Evolutionary conservation across 2,113 vertebrate genomes (phyloP), one percentile per base, ranked within the genome.

Genomic region (Albula glossodonta): DNA sequence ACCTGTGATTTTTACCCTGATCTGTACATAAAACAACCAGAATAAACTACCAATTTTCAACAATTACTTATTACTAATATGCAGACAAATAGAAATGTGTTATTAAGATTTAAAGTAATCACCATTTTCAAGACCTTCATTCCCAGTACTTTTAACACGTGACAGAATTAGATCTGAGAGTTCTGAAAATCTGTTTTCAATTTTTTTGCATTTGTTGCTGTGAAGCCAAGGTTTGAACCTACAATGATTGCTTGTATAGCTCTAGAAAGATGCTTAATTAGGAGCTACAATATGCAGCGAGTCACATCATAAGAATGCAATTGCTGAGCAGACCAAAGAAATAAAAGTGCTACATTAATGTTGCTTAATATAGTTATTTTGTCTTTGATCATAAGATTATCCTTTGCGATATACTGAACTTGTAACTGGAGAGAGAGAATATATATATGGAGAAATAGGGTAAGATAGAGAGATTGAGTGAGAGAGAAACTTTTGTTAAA

Each of bases 401-500:
- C 0, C 7, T 10, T 74, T 74, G n/a, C 70, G 7, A n/a, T 31
- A n/a, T 31, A 25, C 17, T 74, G 70, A 74, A 19, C n/a, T n/a
- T 5, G n/a, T 8, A 7, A 74, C 70, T 31, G 52, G 53, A 5
- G 4, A n/a, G 80, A 81, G 80, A 53, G 50, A 41, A 41, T 41
- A 41, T 41, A 41, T 41, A 1, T 41, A 41, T 41, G 8, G 8
- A 66, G 2, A 66, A 19, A 66, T 7, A 63, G 60, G 17, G 60
- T 19, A 19, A 63, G 60, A 63, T 56, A 56, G 53, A 56, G 53
- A 12, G 53, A 56, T 6, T 12, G 60, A 4, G 17, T 7, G 60
- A 66, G 15, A 66, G 22, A 66, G 60, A 22, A 3, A 91, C 84
- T 87, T 84, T 91, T 80, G 91, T 89, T 94, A 90, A 96, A 98